phyloP scores from a whole-genome alignment of 2,888 invertebrate species.

The Drosophila paramelanica region DNA sequence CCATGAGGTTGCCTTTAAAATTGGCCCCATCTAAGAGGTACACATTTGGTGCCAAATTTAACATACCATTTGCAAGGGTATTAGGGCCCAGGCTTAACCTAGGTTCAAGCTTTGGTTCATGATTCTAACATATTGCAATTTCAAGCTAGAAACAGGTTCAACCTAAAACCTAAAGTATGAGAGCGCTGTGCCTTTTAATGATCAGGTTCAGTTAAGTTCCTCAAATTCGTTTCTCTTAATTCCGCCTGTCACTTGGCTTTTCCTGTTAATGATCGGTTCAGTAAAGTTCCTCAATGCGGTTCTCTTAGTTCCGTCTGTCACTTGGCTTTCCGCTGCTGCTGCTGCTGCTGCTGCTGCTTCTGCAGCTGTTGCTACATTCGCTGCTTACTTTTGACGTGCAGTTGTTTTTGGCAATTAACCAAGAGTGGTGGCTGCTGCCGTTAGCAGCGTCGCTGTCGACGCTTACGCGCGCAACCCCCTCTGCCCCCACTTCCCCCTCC shows the following conservation, averaged over 20 bases:
- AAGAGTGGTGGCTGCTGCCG: slow-evolving; percentile 58
- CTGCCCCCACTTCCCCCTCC: not conserved
- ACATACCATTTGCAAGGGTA: too few species aligned
- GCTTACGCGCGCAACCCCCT: not conserved
- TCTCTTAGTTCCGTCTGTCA: not conserved
- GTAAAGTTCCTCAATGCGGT: not conserved
- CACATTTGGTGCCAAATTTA: too few species aligned
- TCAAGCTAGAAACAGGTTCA: too few species aligned
- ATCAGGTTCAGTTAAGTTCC: not conserved
- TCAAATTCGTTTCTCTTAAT: not conserved
- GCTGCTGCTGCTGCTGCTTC: not conserved
- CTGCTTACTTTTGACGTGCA: slow-evolving; percentile 32
- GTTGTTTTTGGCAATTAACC: slow-evolving; percentile 79
- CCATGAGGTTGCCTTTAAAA: too few species aligned
- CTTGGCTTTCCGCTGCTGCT: not conserved
- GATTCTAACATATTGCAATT: too few species aligned
- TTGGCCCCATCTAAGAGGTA: too few species aligned
- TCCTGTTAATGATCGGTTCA: slow-evolving; percentile 5
- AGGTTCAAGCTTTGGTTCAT: too few species aligned
- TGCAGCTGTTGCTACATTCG: slow-evolving; percentile 11
- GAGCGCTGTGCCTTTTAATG: not conserved
- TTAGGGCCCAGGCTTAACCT: too few species aligned
- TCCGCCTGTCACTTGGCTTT: not conserved
- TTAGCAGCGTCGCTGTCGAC: slow-evolving; percentile 4
- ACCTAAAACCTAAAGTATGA: too few species aligned